Percentiles rank a stretch among this genome's conserved stretches.
phyloP scores from a whole-genome alignment of 2,113 vertebrate species.

The Oreocharis arfaki region DNA sequence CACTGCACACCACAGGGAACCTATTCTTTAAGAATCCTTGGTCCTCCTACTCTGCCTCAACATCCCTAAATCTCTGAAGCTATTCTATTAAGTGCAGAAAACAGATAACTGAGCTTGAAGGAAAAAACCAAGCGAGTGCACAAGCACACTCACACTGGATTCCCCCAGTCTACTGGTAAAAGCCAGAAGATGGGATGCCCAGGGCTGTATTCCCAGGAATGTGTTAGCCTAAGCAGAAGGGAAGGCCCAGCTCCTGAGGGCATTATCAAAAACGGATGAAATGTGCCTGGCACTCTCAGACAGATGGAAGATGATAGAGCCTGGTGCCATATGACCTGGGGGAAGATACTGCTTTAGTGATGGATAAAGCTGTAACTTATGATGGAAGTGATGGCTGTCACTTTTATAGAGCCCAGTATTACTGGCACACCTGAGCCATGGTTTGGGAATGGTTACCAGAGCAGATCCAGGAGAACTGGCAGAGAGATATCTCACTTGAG shows the following conservation, averaged over 20 bases:
- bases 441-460: neutral
- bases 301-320: neutral
- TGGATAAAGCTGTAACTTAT: neutral
- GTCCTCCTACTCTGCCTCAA: neutral
- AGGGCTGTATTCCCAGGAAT: neutral
- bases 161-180: neutral
- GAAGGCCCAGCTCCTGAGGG: neutral
- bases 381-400: neutral
- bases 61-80: neutral
- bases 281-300: neutral
- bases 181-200: neutral
- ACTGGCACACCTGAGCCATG: neutral
- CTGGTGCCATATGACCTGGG: neutral
- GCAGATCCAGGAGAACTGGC: neutral
- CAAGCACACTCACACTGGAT: neutral
- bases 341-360: neutral
- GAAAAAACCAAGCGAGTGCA: fast-evolving
- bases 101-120: neutral
- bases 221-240: neutral
- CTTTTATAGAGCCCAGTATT: neutral
- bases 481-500: neutral
- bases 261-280: neutral
- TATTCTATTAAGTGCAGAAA: neutral
- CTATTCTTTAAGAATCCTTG: neutral
- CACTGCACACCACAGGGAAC: neutral